Conservation (phyloP, 37 sponge, comb jelly and placozoan genomes). For the Lycopodina hypogea region DNA sequence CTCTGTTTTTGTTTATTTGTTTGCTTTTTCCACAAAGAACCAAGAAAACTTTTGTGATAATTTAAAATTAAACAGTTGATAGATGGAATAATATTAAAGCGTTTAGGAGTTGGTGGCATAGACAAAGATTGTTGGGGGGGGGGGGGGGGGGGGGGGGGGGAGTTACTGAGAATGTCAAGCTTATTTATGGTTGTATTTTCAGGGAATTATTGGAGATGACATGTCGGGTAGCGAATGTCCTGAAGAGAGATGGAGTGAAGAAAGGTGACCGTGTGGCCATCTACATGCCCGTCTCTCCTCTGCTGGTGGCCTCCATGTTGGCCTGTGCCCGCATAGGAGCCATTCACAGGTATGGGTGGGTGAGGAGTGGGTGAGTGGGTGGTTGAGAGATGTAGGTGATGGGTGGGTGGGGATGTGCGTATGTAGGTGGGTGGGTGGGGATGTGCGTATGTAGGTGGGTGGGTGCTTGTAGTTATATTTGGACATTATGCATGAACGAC, state of each 20-base stretch:
- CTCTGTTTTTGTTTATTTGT: too few relatives aligned
- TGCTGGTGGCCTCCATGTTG: constrained; percentile 86
- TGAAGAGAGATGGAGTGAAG: constrained; percentile 80
- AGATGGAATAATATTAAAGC: too few relatives aligned
- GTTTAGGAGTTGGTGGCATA: too few relatives aligned
- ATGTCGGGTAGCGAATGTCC: constrained; percentile 86
- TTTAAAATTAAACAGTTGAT: too few relatives aligned
- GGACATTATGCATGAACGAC: background rate
- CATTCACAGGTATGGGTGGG: constrained; percentile 81
- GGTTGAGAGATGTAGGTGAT: background rate
- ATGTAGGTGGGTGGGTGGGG: background rate
- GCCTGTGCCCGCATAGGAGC: constrained; percentile 96
- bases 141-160: too few relatives aligned
- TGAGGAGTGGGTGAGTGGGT: background rate
- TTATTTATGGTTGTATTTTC: background rate
- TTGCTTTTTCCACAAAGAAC: too few relatives aligned
- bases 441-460: background rate
- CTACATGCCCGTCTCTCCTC: constrained; percentile 92
- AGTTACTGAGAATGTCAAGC: too few relatives aligned
- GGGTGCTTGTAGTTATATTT: background rate
- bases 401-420: background rate
- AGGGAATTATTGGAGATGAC: constrained; percentile 73
- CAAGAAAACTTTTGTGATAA: too few relatives aligned
- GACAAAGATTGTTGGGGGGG: too few relatives aligned
- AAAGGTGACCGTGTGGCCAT: constrained; percentile 92